Conservation (phyloP, 2,888 invertebrate genomes). For the Plutella xylostella region DNA sequence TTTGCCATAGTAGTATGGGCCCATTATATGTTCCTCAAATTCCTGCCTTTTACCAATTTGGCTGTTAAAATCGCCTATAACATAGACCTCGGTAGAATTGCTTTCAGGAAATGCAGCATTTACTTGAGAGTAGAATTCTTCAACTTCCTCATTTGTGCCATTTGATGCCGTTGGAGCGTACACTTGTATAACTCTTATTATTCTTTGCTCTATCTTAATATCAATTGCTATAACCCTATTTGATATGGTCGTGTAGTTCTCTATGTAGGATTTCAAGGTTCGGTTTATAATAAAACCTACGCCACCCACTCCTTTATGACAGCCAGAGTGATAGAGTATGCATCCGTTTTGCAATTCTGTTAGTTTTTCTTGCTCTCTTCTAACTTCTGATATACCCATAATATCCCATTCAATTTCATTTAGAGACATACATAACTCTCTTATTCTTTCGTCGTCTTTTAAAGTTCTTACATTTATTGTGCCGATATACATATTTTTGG, state of each 20-base stretch:
- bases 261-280: background rate
- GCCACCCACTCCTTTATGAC: background rate
- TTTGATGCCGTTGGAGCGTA: background rate
- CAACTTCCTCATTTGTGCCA: background rate
- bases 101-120: background rate
- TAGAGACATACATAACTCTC: background rate
- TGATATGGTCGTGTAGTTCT: no score
- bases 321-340: background rate
- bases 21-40: slow-evolving; percentile 16
- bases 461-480: background rate
- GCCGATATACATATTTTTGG: background rate
- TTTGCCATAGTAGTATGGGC: slow-evolving; percentile 12
- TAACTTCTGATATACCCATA: background rate
- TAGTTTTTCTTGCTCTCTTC: background rate
- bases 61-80: slow-evolving; percentile 19
- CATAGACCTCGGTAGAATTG: slow-evolving; percentile 10
- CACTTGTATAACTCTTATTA: background rate
- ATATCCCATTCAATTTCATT: background rate
- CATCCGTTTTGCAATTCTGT: background rate
- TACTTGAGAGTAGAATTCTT: background rate
- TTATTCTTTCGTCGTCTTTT: background rate
- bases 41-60: slow-evolving; percentile 9
- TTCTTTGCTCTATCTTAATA: background rate
- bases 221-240: no score
- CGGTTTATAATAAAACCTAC: background rate